Percentiles rank a stretch among this genome's conserved stretches.
phyloP scores from a whole-genome alignment of 2,888 invertebrate genomes.

The Eupelmus urozonus region DNA sequence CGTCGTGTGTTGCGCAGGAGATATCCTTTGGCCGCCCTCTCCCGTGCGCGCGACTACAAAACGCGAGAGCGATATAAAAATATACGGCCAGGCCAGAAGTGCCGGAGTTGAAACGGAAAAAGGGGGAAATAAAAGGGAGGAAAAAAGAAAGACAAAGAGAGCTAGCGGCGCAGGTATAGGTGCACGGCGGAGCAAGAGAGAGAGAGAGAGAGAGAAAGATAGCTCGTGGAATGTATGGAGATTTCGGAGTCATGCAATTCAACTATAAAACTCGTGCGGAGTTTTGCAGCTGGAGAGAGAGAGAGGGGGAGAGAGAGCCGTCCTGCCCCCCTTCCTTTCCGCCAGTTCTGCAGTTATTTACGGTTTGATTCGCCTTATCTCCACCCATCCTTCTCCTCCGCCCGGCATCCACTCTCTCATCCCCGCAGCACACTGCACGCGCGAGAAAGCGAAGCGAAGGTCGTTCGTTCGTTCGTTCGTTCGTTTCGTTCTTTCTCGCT shows the following conservation, averaged over 20 bases:
- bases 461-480: constrained; percentile 50
- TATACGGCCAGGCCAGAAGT: constrained; percentile 64
- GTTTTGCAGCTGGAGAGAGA: constrained; percentile 76
- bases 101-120: constrained; percentile 59
- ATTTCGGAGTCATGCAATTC: constrained; percentile 77
- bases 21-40: constrained; percentile 29
- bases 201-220: constrained; percentile 57
- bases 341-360: constrained; percentile 76
- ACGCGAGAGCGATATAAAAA: constrained; percentile 71
- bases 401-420: constrained; percentile 61
- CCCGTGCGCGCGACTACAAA: constrained; percentile 14
- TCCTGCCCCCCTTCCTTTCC: constrained; percentile 67
- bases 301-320: constrained; percentile 64
- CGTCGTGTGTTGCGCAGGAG: constrained; percentile 17
- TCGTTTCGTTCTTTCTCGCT: constrained; percentile 20
- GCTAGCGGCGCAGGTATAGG: neutral
- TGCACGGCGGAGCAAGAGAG: neutral
- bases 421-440: constrained; percentile 37
- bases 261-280: constrained; percentile 77
- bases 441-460: constrained; percentile 58
- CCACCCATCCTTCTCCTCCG: constrained; percentile 65
- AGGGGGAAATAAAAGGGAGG: constrained; percentile 59
- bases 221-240: constrained; percentile 73
- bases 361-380: constrained; percentile 78
- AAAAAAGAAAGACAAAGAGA: constrained; percentile 28